phyloP scores from a whole-genome alignment of 2,113 vertebrate genomes.

The Chaetorhynchus papuensis region DNA sequence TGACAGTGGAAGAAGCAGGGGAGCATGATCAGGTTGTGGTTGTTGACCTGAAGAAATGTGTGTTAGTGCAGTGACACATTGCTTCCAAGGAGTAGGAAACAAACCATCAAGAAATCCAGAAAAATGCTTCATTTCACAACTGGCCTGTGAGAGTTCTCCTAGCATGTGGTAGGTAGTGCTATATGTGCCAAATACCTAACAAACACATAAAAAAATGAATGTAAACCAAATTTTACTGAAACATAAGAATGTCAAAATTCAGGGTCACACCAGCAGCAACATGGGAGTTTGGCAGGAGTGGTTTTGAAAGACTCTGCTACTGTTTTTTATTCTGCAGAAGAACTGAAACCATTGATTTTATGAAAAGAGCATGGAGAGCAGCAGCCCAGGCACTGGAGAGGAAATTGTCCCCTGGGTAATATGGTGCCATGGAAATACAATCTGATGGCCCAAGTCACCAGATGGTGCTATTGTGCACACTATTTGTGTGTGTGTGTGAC shows the following conservation, averaged over 20 bases:
- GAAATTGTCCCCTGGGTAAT: not conserved
- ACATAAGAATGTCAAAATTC: not conserved
- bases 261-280: not conserved
- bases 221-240: not conserved
- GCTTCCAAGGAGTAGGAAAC: not conserved
- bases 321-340: not conserved
- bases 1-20: not conserved
- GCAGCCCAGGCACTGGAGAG: not conserved
- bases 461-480: conserved; percentile 58
- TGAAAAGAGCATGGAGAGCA: not conserved
- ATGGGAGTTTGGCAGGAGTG: not conserved
- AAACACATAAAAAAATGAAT: not conserved
- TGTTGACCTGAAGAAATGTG: not conserved
- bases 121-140: not conserved
- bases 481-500: not conserved
- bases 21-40: not conserved
- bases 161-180: not conserved
- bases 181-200: not conserved
- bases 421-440: conserved; percentile 34
- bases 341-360: not conserved
- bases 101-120: not conserved
- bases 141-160: not conserved
- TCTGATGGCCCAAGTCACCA: conserved; percentile 27
- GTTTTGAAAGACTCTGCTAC: not conserved
- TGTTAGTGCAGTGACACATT: not conserved